phyloP scores from a whole-genome alignment of 2,797 vertebrate genomes.

The Neosilurus hyrtlii region DNA sequence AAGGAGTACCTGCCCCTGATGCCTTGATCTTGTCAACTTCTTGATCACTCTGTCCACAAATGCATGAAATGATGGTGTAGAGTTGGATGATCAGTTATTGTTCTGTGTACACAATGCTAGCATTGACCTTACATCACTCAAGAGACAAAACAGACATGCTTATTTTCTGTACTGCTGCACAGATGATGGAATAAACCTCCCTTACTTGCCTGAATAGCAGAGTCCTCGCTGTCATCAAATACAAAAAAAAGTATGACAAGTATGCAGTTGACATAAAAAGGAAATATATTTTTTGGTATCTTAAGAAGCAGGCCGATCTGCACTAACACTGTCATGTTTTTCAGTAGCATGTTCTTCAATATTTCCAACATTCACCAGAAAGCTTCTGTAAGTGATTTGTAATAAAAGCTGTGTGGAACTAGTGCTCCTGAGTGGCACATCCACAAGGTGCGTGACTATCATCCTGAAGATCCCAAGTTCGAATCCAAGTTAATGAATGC shows the following conservation, averaged over 20 bases:
- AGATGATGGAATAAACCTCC: neutral
- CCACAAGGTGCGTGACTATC: too few relatives aligned
- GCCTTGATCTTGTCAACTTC: neutral
- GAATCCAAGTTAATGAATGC: too few relatives aligned
- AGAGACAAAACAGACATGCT: neutral
- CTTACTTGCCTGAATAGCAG: neutral
- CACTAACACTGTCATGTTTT: neutral
- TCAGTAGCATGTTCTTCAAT: neutral
- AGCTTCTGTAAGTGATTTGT: neutral
- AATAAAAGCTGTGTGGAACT: neutral
- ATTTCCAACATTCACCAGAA: neutral
- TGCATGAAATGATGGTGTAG: neutral
- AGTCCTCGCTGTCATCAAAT: neutral
- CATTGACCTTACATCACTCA: neutral
- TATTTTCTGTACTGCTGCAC: conserved; percentile 7
- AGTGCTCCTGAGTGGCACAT: too few relatives aligned
- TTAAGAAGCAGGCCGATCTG: neutral
- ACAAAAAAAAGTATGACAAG: neutral
- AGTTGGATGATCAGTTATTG: neutral
- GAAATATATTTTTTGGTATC: neutral
- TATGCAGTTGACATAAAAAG: neutral
- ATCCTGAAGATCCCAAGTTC: too few relatives aligned
- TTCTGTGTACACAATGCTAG: conserved; percentile 1
- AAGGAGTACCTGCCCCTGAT: neutral
- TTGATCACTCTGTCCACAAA: conserved; percentile 6